Evolutionary conservation across 2,888 invertebrate species (phyloP).

Genomic region (Ectobius pallidus): DNA sequence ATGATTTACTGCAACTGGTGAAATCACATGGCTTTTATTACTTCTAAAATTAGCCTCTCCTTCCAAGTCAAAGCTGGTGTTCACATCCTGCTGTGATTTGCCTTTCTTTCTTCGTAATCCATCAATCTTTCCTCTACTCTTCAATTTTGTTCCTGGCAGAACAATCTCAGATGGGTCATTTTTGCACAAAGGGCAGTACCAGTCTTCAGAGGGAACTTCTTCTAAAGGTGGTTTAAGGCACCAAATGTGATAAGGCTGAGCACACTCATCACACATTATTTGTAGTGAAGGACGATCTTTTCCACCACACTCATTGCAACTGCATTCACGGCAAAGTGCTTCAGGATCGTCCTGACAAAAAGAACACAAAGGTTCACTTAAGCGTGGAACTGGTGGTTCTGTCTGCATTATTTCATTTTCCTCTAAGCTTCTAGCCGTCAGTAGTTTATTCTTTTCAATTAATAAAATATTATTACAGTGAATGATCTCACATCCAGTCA

Average conservation of each 20-base stretch:
- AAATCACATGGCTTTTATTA: slow-evolving; percentile 67
- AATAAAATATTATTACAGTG: slow-evolving; percentile 69
- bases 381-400: neutral
- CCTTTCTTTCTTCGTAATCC: too few relatives aligned
- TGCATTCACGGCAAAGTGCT: slow-evolving; percentile 72
- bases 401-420: slow-evolving; percentile 46
- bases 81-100: slow-evolving; percentile 55
- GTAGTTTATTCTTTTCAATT: slow-evolving; percentile 63
- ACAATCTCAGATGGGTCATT: slow-evolving; percentile 75
- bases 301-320: slow-evolving; percentile 73
- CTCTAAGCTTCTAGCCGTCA: slow-evolving; percentile 57
- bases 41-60: slow-evolving; percentile 85
- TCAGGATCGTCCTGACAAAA: slow-evolving; percentile 70
- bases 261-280: slow-evolving; percentile 83
- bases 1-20: slow-evolving; percentile 72
- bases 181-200: slow-evolving; percentile 81
- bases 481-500: slow-evolving; percentile 65
- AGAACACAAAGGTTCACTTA: slow-evolving; percentile 64
- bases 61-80: slow-evolving; percentile 70
- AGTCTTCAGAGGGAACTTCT: slow-evolving; percentile 73
- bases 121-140: slow-evolving; percentile 63
- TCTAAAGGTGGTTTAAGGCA: slow-evolving; percentile 76
- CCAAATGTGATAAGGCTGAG: slow-evolving; percentile 72
- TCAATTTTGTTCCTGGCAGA: slow-evolving; percentile 72
- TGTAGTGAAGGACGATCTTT: slow-evolving; percentile 75